Evolutionary conservation across 2,888 invertebrate genomes (phyloP).

Genomic region (Aphodius granarius): DNA sequence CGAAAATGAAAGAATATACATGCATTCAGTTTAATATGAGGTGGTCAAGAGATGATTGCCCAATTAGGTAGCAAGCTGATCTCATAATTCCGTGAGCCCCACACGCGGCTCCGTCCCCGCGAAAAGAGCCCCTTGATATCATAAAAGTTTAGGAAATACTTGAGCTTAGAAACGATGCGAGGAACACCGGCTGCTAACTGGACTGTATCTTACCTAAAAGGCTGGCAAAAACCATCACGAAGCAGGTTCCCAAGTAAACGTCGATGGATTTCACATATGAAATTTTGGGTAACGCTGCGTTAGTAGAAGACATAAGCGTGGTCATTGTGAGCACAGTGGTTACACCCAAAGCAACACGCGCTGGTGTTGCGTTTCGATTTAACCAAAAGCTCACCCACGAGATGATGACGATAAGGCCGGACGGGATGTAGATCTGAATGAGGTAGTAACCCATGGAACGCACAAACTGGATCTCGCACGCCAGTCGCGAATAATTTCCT

Average conservation of each 20-base stretch:
- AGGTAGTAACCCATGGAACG: constrained; percentile 98
- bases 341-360: constrained; percentile 90
- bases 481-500: constrained; percentile 96
- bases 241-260: constrained; percentile 95
- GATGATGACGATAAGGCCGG: constrained; percentile 95
- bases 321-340: constrained; percentile 98
- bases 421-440: constrained; percentile 98
- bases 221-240: constrained; percentile 99
- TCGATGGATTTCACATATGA: constrained; percentile 98
- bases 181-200: background rate
- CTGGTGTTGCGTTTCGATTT: constrained; percentile 93
- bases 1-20: background rate
- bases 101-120: constrained; percentile 13
- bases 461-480: constrained; percentile 95
- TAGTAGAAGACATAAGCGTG: constrained; percentile 95
- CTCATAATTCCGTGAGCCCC: constrained; percentile 1
- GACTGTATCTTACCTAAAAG: constrained; percentile 73
- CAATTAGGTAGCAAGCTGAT: background rate
- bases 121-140: constrained; percentile 9
- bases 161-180: background rate
- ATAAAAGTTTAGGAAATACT: background rate
- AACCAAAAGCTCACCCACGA: constrained; percentile 98
- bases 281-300: constrained; percentile 95
- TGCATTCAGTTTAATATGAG: background rate
- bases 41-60: background rate